A percentile compares a stretch with the other conserved stretches of the same genome.
Conservation (phyloP, 2,888 invertebrate genomes). For the Nomada hirtipes region DNA sequence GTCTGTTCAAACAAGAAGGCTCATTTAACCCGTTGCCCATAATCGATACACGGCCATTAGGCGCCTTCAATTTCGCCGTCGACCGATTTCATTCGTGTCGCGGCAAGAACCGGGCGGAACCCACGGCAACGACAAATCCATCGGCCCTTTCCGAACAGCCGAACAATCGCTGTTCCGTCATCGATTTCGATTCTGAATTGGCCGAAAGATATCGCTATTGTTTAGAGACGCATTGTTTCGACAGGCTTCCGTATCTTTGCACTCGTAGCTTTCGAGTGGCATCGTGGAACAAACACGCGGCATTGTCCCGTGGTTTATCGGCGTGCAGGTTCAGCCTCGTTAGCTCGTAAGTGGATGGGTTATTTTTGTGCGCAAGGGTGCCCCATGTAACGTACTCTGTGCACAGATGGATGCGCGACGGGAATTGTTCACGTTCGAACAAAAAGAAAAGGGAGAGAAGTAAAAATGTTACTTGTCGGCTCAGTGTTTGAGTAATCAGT, state of each 20-base stretch:
- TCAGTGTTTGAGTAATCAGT: too few relatives aligned
- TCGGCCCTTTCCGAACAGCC: slow-evolving; percentile 15
- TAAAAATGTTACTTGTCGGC: too few relatives aligned
- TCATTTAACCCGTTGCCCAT: not conserved
- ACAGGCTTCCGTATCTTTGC: slow-evolving; percentile 62
- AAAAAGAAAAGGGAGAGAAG: too few relatives aligned
- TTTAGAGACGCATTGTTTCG: slow-evolving; percentile 76
- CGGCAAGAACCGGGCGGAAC: not conserved
- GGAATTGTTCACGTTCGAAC: too few relatives aligned
- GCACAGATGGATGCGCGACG: too few relatives aligned
- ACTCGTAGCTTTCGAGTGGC: slow-evolving; percentile 78
- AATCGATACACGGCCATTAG: slow-evolving; percentile 6
- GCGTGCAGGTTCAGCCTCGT: slow-evolving; percentile 66
- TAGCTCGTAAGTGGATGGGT: slow-evolving; percentile 61
- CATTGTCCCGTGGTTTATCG: slow-evolving; percentile 76
- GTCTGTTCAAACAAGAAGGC: not conserved
- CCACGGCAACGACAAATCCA: not conserved
- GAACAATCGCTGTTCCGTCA: slow-evolving; percentile 77
- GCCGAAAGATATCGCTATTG: slow-evolving; percentile 79
- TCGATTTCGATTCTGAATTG: slow-evolving; percentile 77
- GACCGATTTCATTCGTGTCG: not conserved
- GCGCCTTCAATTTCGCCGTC: slow-evolving; percentile 10
- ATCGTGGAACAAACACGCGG: slow-evolving; percentile 79
- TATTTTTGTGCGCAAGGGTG: slow-evolving; percentile 26
- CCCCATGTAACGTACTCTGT: too few relatives aligned